These are phyloP conservation scores for Mesodorylaimus sp. DNA, from an alignment of 2,888 invertebrate genomes.

Conservation along the genomic window DNA sequence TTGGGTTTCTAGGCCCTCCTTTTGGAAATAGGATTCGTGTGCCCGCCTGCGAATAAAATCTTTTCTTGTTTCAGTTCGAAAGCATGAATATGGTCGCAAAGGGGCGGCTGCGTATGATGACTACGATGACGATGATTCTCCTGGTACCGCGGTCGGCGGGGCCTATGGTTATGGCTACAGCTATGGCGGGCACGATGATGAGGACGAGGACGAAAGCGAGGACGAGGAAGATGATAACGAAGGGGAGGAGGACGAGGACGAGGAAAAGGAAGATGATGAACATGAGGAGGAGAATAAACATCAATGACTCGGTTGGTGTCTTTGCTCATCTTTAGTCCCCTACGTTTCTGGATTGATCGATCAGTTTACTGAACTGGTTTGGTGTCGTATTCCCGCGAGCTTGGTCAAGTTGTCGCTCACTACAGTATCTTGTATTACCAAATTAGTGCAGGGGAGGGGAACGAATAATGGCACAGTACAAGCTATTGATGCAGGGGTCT, in stretches of 20 bases:
- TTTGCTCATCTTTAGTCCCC: neutral
- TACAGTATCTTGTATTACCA: too few species aligned
- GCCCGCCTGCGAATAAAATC: neutral
- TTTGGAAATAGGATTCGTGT: neutral
- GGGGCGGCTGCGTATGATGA: neutral
- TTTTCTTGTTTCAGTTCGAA: neutral
- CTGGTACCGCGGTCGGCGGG: neutral
- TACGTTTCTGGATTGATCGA: neutral
- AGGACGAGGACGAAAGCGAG: slow-evolving; percentile 10
- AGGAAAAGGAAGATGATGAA: slow-evolving; percentile 10
- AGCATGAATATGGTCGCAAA: neutral
- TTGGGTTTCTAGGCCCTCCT: neutral
- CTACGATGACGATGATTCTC: neutral
- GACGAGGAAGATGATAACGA: slow-evolving; percentile 6
- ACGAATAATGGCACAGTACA: too few species aligned
- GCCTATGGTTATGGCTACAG: too few species aligned
- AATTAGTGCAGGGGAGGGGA: too few species aligned
- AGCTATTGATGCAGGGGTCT: too few species aligned
- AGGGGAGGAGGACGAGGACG: slow-evolving; percentile 25
- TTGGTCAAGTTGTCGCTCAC: too few species aligned
- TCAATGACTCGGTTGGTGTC: neutral
- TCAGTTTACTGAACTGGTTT: neutral
- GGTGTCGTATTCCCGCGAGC: too few species aligned
- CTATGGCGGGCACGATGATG: slow-evolving; percentile 26
- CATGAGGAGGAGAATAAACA: slow-evolving; percentile 6